phyloP scores from a whole-genome alignment of 2,113 vertebrate genomes.

The Blennius ocellaris region DNA sequence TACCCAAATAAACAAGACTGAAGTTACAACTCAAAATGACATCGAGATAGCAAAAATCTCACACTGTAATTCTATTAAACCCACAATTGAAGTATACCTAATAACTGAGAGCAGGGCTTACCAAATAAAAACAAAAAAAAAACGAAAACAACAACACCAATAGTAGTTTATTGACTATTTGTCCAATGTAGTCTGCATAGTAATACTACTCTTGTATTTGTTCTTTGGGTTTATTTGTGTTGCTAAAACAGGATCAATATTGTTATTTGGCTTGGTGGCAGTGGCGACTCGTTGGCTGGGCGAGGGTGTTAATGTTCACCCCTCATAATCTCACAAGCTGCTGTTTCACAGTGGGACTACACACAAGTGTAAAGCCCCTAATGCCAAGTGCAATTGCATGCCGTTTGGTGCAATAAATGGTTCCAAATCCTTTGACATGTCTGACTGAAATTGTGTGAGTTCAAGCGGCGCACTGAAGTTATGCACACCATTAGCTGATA shows the following conservation, averaged over 20 bases:
- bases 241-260: conserved; percentile 1
- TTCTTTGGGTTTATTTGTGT: not conserved
- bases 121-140: too few relatives aligned
- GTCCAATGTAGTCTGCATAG: not conserved
- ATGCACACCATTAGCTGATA: conserved; percentile 49
- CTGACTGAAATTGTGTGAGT: conserved; percentile 41
- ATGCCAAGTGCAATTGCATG: conserved; percentile 11
- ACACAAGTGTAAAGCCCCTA: conserved; percentile 23
- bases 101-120: too few relatives aligned
- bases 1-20: too few relatives aligned
- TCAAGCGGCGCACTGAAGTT: conserved; percentile 35
- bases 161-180: not conserved
- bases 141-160: not conserved
- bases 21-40: too few relatives aligned
- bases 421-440: conserved; percentile 39
- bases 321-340: conserved; percentile 22
- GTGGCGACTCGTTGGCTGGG: too few relatives aligned
- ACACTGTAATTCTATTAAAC: too few relatives aligned
- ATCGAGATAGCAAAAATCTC: too few relatives aligned
- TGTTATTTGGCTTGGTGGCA: conserved; percentile 10
- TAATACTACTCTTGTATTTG: too few relatives aligned
- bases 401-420: conserved; percentile 27
- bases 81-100: too few relatives aligned
- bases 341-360: conserved; percentile 18
- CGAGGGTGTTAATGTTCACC: conserved; percentile 11